Evolutionary conservation across 2,797 vertebrate species (phyloP), one percentile per base, ranked within the genome.

Genomic region (Tolypeutes matacus): DNA sequence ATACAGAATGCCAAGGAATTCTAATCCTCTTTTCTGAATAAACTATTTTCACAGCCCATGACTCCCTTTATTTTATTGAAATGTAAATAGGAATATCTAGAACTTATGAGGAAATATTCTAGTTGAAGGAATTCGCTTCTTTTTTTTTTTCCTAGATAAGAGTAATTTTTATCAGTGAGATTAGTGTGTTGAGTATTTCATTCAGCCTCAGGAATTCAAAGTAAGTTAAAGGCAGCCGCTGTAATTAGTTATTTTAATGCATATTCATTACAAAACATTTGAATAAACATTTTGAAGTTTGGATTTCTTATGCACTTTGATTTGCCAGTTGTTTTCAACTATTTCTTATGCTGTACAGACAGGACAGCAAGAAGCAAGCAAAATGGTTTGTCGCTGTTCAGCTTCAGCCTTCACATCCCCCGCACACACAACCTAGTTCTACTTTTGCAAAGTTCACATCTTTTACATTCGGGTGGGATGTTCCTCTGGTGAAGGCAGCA

Each of bases 191-290:
- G 69, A 67, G 31, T 92, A 53, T 93, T 89, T 89, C 49, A 70
- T 91, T 93, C 67, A 89, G 39, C 29, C 31, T 70, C 31, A 3
- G 58, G 76, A 91, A 93, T 95, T 94, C 42, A 95, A 94, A 88
- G 75, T 60, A 46, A 82, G 49, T 91, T 96, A 90, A 93, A 95
- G 42, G 51, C 60, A 91, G 34, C 62, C 5, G 76, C 42, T 89
- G 72, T 58, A 70, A 75, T 84, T 64, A 75, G 34, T 76, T 64
- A 67, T 34, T n/a, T 64, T 60, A 83, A 78, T 78, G 53, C 58
- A 73, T 27, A 67, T 31, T 86, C 56, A 81, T 78, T 78, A 53
- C 36, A 88, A 89, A 77, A 39, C 34, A 53, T 31, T 49, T 42
- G 46, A 86, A 56, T 67, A 86, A 76, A 81, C 60, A 76, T 90